phyloP scores from a whole-genome alignment of 2,888 invertebrate species.

The Sialis lutaria region DNA sequence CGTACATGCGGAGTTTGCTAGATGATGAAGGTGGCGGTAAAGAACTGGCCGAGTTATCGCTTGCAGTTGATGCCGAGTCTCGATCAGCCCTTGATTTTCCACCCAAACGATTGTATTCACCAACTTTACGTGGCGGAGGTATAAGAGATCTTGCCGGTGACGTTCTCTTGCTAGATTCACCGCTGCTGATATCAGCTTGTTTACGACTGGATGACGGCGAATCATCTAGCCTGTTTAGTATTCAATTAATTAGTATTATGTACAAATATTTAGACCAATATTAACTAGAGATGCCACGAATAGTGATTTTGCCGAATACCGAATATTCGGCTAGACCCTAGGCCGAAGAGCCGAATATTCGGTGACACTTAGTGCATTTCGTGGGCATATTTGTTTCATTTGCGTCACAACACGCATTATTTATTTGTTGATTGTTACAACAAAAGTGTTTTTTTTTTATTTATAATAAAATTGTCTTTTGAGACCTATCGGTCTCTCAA shows the following conservation, averaged over 20 bases:
- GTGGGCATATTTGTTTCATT: no score
- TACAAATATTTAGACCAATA: no score
- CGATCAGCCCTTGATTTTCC: constrained; percentile 26
- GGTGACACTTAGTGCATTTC: no score
- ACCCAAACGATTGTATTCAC: constrained; percentile 38
- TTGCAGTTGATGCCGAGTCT: constrained; percentile 31
- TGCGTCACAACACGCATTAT: no score
- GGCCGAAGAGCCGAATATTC: no score
- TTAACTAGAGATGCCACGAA: no score
- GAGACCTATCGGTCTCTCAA: no score
- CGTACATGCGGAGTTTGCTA: constrained; percentile 24
- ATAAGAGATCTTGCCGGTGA: constrained; percentile 31
- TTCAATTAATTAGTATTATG: not conserved
- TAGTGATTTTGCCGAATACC: no score
- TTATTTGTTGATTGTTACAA: no score
- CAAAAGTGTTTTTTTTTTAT: no score
- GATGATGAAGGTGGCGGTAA: constrained; percentile 37
- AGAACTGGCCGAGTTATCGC: constrained; percentile 34
- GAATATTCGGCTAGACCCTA: no score
- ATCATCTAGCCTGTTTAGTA: not conserved
- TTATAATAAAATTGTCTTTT: no score
- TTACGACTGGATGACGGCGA: constrained; percentile 14
- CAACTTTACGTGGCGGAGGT: constrained; percentile 33
- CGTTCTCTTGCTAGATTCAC: constrained; percentile 23
- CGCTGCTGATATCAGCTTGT: constrained; percentile 24